These are phyloP conservation scores for Gracilinanus agilis DNA, from an alignment of 2,113 vertebrate genomes.

Conservation along the genomic window DNA sequence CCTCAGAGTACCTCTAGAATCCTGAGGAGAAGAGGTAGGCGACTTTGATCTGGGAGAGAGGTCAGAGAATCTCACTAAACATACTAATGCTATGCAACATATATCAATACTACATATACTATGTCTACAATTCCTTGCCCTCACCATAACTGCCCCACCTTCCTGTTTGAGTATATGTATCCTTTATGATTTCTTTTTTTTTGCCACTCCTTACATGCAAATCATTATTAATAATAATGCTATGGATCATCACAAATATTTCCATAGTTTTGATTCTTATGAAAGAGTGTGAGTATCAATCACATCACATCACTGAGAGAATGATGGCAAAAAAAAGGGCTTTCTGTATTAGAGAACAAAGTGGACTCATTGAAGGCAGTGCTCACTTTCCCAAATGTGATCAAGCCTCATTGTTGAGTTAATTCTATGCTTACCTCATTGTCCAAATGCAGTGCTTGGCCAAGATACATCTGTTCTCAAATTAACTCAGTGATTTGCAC, in stretches of 20 bases:
- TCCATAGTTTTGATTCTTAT: neutral
- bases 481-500: neutral
- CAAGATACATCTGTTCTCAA: neutral
- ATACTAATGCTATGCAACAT: neutral
- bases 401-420: neutral
- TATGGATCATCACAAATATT: neutral
- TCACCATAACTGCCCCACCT: neutral
- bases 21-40: neutral
- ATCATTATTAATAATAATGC: neutral
- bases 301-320: neutral
- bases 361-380: neutral
- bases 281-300: neutral
- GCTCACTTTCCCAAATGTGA: neutral
- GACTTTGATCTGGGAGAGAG: neutral
- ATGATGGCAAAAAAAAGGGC: neutral
- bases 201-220: neutral
- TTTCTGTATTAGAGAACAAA: neutral
- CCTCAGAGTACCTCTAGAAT: neutral
- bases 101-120: neutral
- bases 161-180: neutral
- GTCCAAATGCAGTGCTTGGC: neutral
- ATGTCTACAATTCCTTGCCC: neutral
- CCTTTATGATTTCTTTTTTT: neutral
- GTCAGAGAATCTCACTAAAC: neutral
- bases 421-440: neutral